These are phyloP conservation scores for Micrasema longulum DNA, from an alignment of 1,140 invertebrate genomes.

Conservation along the genomic window DNA sequence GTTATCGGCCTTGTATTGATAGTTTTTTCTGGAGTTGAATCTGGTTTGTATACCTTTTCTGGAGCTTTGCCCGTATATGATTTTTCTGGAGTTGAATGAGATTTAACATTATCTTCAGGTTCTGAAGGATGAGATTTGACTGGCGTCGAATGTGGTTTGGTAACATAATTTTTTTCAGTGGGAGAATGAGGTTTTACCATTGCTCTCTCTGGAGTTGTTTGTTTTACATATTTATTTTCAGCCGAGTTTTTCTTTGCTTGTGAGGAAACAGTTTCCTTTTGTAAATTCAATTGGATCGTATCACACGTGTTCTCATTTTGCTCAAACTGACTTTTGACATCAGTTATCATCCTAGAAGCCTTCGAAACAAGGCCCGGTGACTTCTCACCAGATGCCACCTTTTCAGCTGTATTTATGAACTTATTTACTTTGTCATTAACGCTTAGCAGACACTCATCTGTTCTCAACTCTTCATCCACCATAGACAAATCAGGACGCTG, in stretches of 20 bases:
- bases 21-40: too few species aligned
- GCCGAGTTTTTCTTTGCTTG: constrained; percentile 45
- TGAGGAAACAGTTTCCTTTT: constrained; percentile 51
- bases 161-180: neutral
- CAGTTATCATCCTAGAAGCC: constrained; percentile 54
- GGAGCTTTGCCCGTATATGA: too few species aligned
- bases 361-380: constrained; percentile 61
- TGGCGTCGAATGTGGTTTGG: constrained; percentile 1
- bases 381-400: constrained; percentile 62
- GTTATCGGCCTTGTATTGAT: constrained; percentile 59
- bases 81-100: constrained; percentile 49
- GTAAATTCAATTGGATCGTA: constrained; percentile 46
- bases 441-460: constrained; percentile 69
- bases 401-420: constrained; percentile 71
- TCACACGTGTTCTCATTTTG: constrained; percentile 32
- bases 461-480: constrained; percentile 68
- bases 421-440: constrained; percentile 74
- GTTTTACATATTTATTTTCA: constrained; percentile 50
- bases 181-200: constrained; percentile 4
- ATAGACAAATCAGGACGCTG: constrained; percentile 66
- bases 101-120: too few species aligned
- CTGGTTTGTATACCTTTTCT: too few species aligned
- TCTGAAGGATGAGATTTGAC: neutral
- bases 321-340: constrained; percentile 53
- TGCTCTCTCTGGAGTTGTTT: constrained; percentile 37